These are phyloP conservation scores for Xiphydria camelus DNA, from an alignment of 2,888 invertebrate genomes.

Conservation along the genomic window DNA sequence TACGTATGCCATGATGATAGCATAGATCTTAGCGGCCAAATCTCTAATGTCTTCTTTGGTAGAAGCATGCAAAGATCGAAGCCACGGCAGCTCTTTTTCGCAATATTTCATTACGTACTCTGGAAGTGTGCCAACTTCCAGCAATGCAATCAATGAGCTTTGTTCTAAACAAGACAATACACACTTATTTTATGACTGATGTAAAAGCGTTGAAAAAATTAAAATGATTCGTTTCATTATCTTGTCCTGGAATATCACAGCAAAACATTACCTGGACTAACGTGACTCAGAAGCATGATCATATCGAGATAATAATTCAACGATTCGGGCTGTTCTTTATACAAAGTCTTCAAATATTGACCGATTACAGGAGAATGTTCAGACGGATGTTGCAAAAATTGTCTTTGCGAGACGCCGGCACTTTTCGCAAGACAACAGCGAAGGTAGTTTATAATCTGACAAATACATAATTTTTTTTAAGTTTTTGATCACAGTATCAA, in stretches of 20 bases:
- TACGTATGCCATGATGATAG: slow-evolving; percentile 69
- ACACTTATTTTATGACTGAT: background rate
- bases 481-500: too few relatives aligned
- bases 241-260: too few relatives aligned
- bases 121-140: slow-evolving; percentile 83
- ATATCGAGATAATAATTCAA: slow-evolving; percentile 71
- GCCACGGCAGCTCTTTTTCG: slow-evolving; percentile 67
- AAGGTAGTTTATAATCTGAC: slow-evolving; percentile 75
- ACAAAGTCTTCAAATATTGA: slow-evolving; percentile 64
- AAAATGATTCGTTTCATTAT: too few relatives aligned
- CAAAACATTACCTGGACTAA: slow-evolving; percentile 65
- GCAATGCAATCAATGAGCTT: slow-evolving; percentile 73
- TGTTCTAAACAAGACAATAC: slow-evolving; percentile 57
- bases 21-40: slow-evolving; percentile 74
- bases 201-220: slow-evolving; percentile 6
- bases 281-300: slow-evolving; percentile 67
- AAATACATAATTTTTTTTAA: slow-evolving; percentile 5
- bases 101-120: slow-evolving; percentile 69
- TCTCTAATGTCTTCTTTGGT: slow-evolving; percentile 79
- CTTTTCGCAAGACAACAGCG: slow-evolving; percentile 75
- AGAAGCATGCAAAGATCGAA: slow-evolving; percentile 68
- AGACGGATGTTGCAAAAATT: slow-evolving; percentile 64
- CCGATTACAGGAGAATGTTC: slow-evolving; percentile 70
- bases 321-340: slow-evolving; percentile 62
- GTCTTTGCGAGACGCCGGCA: slow-evolving; percentile 61